Evolutionary conservation across 2,113 vertebrate species (phyloP).

Genomic region (Dicrurus megarhynchus): DNA sequence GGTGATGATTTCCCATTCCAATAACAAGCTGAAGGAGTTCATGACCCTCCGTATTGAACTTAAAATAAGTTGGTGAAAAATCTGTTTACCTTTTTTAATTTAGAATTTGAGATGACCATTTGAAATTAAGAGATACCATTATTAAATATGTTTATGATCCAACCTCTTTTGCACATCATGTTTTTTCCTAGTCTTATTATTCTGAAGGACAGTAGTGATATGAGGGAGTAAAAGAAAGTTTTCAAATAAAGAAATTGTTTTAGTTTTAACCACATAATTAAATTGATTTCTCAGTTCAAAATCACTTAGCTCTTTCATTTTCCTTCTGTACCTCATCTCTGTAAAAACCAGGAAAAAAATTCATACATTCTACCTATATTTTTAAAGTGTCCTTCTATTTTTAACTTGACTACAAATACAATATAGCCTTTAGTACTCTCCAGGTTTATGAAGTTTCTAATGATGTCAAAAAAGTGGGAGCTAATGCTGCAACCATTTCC

Average conservation of each 20-base stretch:
- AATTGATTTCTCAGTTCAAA: background rate
- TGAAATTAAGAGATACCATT: background rate
- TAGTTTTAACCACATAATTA: background rate
- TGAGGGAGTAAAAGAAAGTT: background rate
- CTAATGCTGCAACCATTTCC: background rate
- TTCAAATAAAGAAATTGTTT: background rate
- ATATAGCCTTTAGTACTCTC: background rate
- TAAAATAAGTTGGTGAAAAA: background rate
- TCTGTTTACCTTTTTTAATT: background rate
- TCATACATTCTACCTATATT: background rate
- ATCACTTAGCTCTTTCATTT: background rate
- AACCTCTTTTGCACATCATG: fast-evolving
- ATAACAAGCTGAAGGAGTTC: background rate
- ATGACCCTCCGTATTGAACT: background rate
- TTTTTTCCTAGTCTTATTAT: background rate
- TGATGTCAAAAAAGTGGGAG: background rate
- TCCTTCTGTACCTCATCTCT: background rate
- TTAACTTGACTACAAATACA: background rate
- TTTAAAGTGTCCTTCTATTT: background rate
- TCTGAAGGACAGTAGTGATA: background rate
- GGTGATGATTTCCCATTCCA: background rate
- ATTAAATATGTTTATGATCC: background rate
- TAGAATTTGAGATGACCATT: background rate
- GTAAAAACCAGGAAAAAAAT: background rate
- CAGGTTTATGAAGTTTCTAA: background rate